These are phyloP conservation scores for Prunella fulvescens DNA, from an alignment of 2,113 vertebrate species.

Conservation along the genomic window DNA sequence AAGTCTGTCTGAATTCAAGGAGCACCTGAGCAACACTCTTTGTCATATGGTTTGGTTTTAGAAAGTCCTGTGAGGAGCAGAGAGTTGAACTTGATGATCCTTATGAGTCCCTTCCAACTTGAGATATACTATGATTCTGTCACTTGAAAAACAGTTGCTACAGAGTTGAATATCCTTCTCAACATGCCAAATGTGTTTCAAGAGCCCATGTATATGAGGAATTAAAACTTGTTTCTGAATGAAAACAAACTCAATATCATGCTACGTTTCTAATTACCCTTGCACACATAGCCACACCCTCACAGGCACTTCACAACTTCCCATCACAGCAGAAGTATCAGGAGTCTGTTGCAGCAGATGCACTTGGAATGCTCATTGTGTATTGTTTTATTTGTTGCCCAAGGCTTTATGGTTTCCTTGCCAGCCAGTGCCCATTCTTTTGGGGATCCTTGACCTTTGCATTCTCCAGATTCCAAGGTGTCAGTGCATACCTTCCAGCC, in stretches of 20 bases:
- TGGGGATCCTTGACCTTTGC: not conserved
- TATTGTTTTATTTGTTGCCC: not conserved
- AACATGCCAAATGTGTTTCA: not conserved
- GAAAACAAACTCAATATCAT: not conserved
- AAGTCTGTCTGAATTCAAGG: not conserved
- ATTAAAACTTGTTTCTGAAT: not conserved
- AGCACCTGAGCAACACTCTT: not conserved
- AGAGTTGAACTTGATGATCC: not conserved
- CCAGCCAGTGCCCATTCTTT: not conserved
- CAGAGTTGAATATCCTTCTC: not conserved
- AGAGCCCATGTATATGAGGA: not conserved
- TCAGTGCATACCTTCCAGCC: not conserved
- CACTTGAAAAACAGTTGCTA: not conserved
- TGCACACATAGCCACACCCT: not conserved
- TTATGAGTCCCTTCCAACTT: not conserved
- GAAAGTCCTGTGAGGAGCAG: not conserved
- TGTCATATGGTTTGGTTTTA: not conserved
- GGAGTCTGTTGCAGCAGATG: not conserved
- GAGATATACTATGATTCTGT: not conserved
- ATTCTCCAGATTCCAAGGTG: not conserved
- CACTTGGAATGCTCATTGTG: not conserved
- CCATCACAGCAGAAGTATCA: not conserved
- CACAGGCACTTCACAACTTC: not conserved
- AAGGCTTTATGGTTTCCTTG: not conserved
- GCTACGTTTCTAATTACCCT: not conserved